Evolutionary conservation across 2,888 invertebrate species (phyloP).

Genomic region (Buathra laborator): DNA sequence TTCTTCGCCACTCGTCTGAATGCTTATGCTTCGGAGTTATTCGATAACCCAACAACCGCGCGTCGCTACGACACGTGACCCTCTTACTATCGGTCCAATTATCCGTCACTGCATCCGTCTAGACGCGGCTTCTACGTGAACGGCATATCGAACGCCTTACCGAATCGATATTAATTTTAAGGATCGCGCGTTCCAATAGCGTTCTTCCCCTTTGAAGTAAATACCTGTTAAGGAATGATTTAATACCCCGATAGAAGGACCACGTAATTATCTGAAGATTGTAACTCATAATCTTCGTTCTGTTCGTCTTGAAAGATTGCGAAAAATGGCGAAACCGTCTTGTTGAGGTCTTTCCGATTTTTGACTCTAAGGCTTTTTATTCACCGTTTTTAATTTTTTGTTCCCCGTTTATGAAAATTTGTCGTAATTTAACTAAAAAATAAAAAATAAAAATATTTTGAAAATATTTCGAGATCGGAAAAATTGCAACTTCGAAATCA

Average conservation of each 20-base stretch:
- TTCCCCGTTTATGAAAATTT: too few species aligned
- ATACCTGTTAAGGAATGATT: background rate
- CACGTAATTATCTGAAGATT: too few species aligned
- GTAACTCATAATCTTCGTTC: too few species aligned
- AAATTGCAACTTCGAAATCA: too few species aligned
- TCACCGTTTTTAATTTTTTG: too few species aligned
- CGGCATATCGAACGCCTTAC: background rate
- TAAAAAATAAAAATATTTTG: too few species aligned
- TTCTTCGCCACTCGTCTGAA: background rate
- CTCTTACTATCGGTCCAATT: slow-evolving; percentile 5
- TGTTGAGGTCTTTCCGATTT: too few species aligned
- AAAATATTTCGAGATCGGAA: too few species aligned
- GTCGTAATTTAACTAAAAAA: too few species aligned
- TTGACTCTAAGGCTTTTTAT: too few species aligned
- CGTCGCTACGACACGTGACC: background rate
- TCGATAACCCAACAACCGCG: background rate
- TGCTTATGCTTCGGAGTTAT: background rate
- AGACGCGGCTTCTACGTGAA: background rate
- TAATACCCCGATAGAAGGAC: background rate
- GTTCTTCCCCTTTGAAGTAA: background rate
- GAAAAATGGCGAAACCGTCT: too few species aligned
- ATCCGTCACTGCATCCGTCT: background rate
- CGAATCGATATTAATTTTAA: slow-evolving; percentile 13
- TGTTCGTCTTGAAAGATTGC: too few species aligned
- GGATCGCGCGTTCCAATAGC: background rate